Base-by-base conservation (phyloP, 2,113 vertebrate genomes). In the Leucoraja erinaceus region DNA sequence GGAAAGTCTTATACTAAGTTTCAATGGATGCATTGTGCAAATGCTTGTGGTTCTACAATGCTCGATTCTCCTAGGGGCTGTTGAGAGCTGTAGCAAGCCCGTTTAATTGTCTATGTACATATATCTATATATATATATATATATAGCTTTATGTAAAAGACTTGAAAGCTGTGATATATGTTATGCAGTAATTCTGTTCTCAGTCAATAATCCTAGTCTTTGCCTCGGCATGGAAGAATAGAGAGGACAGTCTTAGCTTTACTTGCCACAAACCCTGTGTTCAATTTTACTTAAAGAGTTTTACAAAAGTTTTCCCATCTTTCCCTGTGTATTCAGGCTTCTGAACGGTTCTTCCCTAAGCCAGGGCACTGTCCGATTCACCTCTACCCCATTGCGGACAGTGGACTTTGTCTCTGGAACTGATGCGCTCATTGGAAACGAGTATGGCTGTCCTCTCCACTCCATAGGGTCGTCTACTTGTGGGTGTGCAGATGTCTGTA, bases 21-120 rank as follows among this genome's bases (percentile, higher is more conserved):
- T 91, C 90, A 91, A 91, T 25, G 33, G 25, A 38, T 91, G 38
- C 66, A 72, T 74, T 91, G 90, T 91, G 63, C 66, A 91, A 10
- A 22, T 14, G 38, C 68, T 5, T 72, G 31, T 59, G n/a, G 33
- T 91, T 91, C 72, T 72, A 91, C 28, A 91, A 47, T 91, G 90
- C 66, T 72, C 47, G 47, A 91, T 91, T 91, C 90, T 72, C 72
- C 72, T 20, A 72, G 68, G 70, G 20, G 14, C 3, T 25, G 31
- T 66, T 9, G 66, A 66, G 61, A 91, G 88, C 31, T 70, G 68
- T 25, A 47, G 66, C 66, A 91, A 66, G 33, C 25, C 66, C 20
- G 66, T 47, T 72, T 91, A 91, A 91, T 91, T 72, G 68, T 72
- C 28, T 38, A 66, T 74, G 25, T 54, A 91, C 68, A 90, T 90